Percentiles rank a stretch among this genome's conserved stretches.
phyloP scores from a whole-genome alignment of 2,113 vertebrate species.

The Oncorhynchus mykiss region DNA sequence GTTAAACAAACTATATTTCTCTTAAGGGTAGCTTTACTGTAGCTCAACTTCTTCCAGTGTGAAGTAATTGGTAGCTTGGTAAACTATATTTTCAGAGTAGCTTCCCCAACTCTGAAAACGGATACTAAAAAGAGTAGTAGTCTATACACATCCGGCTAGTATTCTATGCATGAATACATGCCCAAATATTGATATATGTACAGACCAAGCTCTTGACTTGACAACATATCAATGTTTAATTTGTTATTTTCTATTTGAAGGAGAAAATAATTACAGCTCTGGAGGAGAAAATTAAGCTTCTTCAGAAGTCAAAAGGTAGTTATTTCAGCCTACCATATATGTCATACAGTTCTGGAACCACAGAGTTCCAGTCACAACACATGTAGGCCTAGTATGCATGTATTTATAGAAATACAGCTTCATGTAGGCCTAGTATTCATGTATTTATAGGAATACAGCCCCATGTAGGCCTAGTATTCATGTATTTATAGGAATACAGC shows the following conservation, averaged over 20 bases:
- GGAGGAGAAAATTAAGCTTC: slow-evolving; percentile 71
- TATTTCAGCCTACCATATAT: neutral
- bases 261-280: slow-evolving; percentile 76
- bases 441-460: neutral
- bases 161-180: too few relatives aligned
- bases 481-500: neutral
- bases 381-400: neutral
- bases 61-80: neutral
- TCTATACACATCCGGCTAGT: too few relatives aligned
- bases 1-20: too few relatives aligned
- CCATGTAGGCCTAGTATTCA: neutral
- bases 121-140: too few relatives aligned
- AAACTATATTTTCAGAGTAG: too few relatives aligned
- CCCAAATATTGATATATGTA: too few relatives aligned
- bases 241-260: slow-evolving; percentile 54
- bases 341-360: neutral
- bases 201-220: too few relatives aligned
- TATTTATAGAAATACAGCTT: neutral
- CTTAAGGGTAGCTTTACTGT: too few relatives aligned
- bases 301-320: slow-evolving; percentile 70
- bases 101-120: too few relatives aligned
- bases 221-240: neutral
- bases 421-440: too few relatives aligned
- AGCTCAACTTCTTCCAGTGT: too few relatives aligned
- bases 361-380: neutral